Evolutionary conservation across 1,140 invertebrate genomes (phyloP).

Genomic region (Nephila pilipes): DNA sequence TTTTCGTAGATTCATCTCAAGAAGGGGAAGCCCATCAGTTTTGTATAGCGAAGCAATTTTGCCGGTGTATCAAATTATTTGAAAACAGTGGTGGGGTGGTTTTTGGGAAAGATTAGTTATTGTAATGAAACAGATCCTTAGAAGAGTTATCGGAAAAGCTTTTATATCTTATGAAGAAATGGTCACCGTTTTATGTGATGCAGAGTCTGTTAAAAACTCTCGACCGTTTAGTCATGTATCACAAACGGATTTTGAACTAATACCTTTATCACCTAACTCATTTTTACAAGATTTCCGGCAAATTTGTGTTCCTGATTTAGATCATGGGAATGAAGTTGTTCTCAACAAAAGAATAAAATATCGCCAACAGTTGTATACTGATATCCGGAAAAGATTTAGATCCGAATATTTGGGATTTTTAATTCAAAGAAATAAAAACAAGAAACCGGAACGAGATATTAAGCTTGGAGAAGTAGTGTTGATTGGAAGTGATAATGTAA

Average conservation of each 20-base stretch:
- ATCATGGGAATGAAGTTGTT: neutral
- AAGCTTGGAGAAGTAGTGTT: too few species aligned
- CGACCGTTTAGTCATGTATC: neutral
- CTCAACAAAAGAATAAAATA: slow-evolving; percentile 38
- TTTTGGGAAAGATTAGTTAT: too few species aligned
- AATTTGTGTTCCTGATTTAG: slow-evolving; percentile 32
- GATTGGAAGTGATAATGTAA: too few species aligned
- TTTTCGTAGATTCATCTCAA: slow-evolving; percentile 35
- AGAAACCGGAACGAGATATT: neutral
- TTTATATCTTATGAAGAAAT: too few species aligned
- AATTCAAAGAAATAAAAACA: slow-evolving; percentile 13
- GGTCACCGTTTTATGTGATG: slow-evolving; percentile 16
- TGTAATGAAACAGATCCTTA: too few species aligned
- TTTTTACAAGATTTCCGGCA: slow-evolving; percentile 40
- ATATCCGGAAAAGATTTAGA: slow-evolving; percentile 41
- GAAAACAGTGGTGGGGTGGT: too few species aligned
- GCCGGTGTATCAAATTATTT: too few species aligned
- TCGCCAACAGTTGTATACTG: neutral
- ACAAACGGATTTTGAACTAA: neutral
- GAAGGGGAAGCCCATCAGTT: neutral
- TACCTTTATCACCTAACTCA: neutral
- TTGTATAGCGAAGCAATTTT: too few species aligned
- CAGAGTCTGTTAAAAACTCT: neutral
- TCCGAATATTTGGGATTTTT: slow-evolving; percentile 20
- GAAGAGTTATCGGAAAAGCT: too few species aligned